Conservation (phyloP, 2,888 invertebrate species). For the Drosophila mayaguana region DNA sequence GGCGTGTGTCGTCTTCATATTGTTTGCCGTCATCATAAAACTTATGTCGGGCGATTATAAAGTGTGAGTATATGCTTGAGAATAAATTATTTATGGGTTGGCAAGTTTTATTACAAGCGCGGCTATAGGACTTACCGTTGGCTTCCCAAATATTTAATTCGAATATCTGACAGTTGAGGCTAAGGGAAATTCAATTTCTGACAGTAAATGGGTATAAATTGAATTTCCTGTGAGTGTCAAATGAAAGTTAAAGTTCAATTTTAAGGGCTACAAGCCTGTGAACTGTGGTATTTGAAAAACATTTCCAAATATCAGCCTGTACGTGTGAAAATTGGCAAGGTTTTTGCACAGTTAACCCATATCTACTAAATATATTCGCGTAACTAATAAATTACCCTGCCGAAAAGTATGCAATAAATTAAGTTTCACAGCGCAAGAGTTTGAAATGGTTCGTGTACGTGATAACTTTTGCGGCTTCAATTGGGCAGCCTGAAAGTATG, state of each 20-base stretch:
- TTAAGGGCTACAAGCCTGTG: not conserved
- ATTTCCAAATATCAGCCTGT: not conserved
- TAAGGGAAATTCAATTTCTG: conserved; percentile 1
- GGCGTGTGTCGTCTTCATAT: conserved; percentile 90
- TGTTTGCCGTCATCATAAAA: conserved; percentile 88
- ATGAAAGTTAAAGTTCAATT: not conserved
- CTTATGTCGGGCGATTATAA: conserved; percentile 86
- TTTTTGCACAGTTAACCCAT: not conserved
- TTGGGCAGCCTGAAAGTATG: conserved; percentile 1
- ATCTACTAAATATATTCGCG: not conserved
- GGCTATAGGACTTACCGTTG: not conserved
- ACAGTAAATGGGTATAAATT: conserved; percentile 11
- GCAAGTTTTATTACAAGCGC: conserved; percentile 17
- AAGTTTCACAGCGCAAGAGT: not conserved
- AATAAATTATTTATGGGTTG: conserved; percentile 7
- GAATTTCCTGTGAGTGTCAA: not conserved
- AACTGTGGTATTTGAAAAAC: not conserved
- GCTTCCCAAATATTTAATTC: not conserved
- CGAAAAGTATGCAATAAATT: conserved; percentile 8
- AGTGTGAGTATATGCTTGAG: conserved; percentile 87
- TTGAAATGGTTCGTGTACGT: not conserved
- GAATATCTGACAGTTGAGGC: conserved; percentile 8
- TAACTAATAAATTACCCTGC: not conserved
- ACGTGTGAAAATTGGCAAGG: not conserved
- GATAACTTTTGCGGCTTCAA: not conserved